phyloP scores from a whole-genome alignment of 2,888 invertebrate genomes.

The Brachypalpus laphriformis region DNA sequence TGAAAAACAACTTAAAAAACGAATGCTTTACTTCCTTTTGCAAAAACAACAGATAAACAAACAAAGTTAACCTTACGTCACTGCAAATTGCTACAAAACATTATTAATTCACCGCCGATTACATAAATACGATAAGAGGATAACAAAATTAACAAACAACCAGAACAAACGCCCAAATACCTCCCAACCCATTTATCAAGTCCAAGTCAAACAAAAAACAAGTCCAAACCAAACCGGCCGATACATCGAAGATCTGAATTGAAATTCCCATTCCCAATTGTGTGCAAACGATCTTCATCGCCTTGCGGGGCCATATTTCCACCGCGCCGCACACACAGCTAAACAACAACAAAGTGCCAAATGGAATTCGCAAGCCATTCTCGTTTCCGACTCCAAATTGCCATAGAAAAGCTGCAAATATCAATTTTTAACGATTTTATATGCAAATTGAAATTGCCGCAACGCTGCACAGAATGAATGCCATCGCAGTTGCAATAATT shows the following conservation, averaged over 20 bases:
- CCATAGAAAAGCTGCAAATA: constrained; percentile 67
- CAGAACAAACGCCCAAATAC: constrained; percentile 11
- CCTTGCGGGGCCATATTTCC: constrained; percentile 18
- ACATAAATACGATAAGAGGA: not conserved
- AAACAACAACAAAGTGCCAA: constrained; percentile 5
- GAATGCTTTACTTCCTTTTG: not conserved
- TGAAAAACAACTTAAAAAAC: not conserved
- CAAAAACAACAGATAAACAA: not conserved
- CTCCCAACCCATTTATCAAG: constrained; percentile 23
- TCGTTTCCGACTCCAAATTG: constrained; percentile 56
- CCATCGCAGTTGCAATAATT: constrained; percentile 69
- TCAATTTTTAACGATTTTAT: constrained; percentile 74
- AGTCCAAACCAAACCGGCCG: not conserved
- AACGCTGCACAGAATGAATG: constrained; percentile 61
- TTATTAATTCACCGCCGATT: constrained; percentile 11
- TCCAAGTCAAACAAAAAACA: not conserved
- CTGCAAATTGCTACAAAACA: not conserved
- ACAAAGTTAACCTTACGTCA: not conserved
- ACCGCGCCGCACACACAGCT: not conserved
- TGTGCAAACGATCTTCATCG: constrained; percentile 66
- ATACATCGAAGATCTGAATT: constrained; percentile 33
- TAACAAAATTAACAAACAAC: not conserved
- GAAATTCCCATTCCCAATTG: constrained; percentile 50
- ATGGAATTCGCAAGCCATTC: constrained; percentile 47
- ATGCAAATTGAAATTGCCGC: constrained; percentile 72